Evolutionary conservation across 64 coral and sea anemone species (phyloP).

Genomic region (Astreopora myriophthalma): DNA sequence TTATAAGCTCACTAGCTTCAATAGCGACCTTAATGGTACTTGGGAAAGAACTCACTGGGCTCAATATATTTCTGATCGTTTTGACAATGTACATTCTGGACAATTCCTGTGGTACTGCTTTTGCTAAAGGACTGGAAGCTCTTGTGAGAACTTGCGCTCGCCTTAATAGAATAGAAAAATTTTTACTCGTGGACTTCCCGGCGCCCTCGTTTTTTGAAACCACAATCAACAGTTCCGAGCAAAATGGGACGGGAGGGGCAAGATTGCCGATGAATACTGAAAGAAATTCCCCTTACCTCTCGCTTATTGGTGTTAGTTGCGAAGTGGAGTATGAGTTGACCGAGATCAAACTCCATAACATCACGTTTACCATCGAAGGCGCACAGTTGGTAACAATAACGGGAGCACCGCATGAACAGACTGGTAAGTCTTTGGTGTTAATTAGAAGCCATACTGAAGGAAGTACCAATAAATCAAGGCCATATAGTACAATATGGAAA

Average conservation of each 20-base stretch:
- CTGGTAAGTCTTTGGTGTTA: constrained; percentile 62
- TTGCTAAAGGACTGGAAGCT: neutral
- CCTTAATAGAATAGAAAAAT: constrained; percentile 3
- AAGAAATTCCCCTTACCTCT: constrained; percentile 19
- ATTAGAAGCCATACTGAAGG: constrained; percentile 58
- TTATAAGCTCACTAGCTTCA: neutral
- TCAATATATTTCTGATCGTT: neutral
- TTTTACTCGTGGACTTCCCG: neutral
- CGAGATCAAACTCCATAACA: constrained; percentile 49
- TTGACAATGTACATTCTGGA: constrained; percentile 17
- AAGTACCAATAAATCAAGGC: constrained; percentile 25
- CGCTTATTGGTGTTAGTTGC: constrained; percentile 37
- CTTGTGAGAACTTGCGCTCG: neutral
- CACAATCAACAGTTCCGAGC: neutral
- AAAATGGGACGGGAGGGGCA: neutral
- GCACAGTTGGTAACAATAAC: constrained; percentile 57
- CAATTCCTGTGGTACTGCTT: neutral
- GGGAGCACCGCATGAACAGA: constrained; percentile 38
- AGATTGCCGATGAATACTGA: neutral
- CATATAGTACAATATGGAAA: constrained; percentile 42
- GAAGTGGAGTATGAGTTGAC: neutral
- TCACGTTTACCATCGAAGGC: constrained; percentile 51
- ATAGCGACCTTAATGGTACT: neutral
- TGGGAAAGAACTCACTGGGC: neutral
- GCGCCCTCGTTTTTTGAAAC: neutral